Evolutionary conservation across 64 coral and sea anemone genomes (phyloP).

Genomic region (Montipora efflorescens): DNA sequence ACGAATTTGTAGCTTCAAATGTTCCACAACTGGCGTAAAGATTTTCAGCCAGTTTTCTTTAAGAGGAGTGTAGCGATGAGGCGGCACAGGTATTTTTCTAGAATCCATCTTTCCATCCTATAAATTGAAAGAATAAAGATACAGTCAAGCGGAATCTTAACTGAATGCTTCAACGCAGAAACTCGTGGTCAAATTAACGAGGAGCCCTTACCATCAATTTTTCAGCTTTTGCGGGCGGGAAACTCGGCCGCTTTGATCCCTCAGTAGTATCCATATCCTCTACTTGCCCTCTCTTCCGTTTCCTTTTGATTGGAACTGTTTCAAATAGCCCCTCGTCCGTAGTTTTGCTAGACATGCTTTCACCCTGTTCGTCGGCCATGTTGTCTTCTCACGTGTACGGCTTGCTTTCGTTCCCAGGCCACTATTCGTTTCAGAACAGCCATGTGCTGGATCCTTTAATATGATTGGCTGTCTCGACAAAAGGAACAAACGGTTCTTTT

Average conservation of each 20-base stretch:
- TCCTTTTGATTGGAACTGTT: conserved; percentile 75
- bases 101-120: conserved; percentile 90
- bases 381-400: conserved; percentile 40
- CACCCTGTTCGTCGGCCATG: conserved; percentile 71
- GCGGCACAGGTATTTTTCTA: conserved; percentile 94
- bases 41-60: conserved; percentile 99
- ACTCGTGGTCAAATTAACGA: background rate
- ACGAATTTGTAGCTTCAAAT: conserved; percentile 96
- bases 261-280: conserved; percentile 87
- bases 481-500: no score
- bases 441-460: no score
- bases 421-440: background rate
- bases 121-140: background rate
- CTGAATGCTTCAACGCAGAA: background rate
- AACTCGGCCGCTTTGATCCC: conserved; percentile 74
- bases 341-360: conserved; percentile 3
- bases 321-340: conserved; percentile 77
- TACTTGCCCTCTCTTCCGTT: conserved; percentile 84
- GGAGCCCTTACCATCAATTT: conserved; percentile 76
- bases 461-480: no score
- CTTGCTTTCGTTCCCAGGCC: conserved; percentile 54
- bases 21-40: conserved; percentile 92
- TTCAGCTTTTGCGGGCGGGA: conserved; percentile 87
- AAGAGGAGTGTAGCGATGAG: conserved; percentile 92
- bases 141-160: background rate